These are phyloP conservation scores for Temnopleurus reevesii DNA, from an alignment of 53 echinoderm and acorn worm genomes.

Conservation along the genomic window DNA sequence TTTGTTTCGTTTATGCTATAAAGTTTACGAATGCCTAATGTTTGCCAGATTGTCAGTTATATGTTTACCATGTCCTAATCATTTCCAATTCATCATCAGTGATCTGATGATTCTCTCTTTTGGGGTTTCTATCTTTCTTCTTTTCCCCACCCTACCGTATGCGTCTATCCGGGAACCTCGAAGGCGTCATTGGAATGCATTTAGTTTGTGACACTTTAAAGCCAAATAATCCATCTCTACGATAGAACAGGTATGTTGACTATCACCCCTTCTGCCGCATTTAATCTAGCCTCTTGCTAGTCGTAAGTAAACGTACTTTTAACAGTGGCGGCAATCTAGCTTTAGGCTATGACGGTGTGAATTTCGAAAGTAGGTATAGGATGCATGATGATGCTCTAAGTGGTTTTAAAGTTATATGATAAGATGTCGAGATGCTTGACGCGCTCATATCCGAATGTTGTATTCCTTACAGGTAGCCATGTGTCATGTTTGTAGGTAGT, in stretches of 20 bases:
- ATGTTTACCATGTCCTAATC: neutral
- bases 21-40: too few species aligned
- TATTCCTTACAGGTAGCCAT: too few species aligned
- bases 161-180: too few species aligned
- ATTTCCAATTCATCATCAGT: neutral
- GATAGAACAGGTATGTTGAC: neutral
- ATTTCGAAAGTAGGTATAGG: neutral
- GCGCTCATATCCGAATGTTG: neutral
- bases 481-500: too few species aligned
- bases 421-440: neutral
- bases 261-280: constrained; percentile 7
- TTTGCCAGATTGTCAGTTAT: neutral
- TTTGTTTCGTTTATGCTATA: too few species aligned
- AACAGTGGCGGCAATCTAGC: constrained; percentile 3
- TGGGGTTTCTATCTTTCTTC: neutral
- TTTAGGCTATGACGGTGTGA: neutral
- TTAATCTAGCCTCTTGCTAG: constrained; percentile 1
- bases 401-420: neutral
- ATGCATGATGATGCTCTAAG: neutral
- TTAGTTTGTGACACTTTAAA: neutral
- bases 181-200: too few species aligned
- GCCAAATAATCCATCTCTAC: neutral
- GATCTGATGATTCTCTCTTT: neutral
- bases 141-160: neutral
- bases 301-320: constrained; percentile 18